These are phyloP conservation scores for Epicauta chinensis DNA, from an alignment of 1,140 invertebrate species.

Conservation along the genomic window DNA sequence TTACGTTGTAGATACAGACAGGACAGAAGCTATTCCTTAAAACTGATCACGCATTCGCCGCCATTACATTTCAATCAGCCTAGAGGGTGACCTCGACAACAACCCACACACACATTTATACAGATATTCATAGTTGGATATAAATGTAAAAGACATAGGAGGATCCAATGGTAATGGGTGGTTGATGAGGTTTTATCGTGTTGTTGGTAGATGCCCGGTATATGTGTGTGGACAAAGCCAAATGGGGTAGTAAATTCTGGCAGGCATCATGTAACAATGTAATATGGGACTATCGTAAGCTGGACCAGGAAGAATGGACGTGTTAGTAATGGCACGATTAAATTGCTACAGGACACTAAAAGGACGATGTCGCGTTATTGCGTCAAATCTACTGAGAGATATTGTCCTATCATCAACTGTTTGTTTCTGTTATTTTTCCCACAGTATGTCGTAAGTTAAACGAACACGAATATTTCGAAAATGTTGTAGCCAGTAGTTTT, in stretches of 20 bases:
- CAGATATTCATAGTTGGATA: too few relatives aligned
- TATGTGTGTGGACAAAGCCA: slow-evolving; percentile 29
- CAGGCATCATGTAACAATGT: slow-evolving; percentile 27
- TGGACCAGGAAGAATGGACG: slow-evolving; percentile 22
- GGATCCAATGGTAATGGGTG: slow-evolving; percentile 5
- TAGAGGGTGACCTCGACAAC: too few relatives aligned
- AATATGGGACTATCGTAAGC: slow-evolving; percentile 21
- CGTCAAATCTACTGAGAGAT: slow-evolving; percentile 21
- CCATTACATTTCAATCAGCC: background rate
- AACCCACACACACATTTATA: too few relatives aligned
- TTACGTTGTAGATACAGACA: background rate
- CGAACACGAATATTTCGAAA: too few relatives aligned
- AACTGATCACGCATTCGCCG: slow-evolving; percentile 7
- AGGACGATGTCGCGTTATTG: slow-evolving; percentile 23
- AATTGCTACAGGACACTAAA: slow-evolving; percentile 23
- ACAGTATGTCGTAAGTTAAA: background rate
- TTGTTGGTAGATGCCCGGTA: slow-evolving; percentile 26
- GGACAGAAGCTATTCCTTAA: slow-evolving; percentile 7
- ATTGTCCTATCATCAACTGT: slow-evolving; percentile 14
- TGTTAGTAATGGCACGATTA: slow-evolving; percentile 24
- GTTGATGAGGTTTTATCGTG: slow-evolving; percentile 23
- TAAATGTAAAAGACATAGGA: too few relatives aligned
- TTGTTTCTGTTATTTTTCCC: slow-evolving; percentile 17
- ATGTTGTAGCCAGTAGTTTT: too few relatives aligned
- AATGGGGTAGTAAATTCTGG: slow-evolving; percentile 27